Evolutionary conservation across 2,113 vertebrate species (phyloP).

Genomic region (Synodontis membranacea): DNA sequence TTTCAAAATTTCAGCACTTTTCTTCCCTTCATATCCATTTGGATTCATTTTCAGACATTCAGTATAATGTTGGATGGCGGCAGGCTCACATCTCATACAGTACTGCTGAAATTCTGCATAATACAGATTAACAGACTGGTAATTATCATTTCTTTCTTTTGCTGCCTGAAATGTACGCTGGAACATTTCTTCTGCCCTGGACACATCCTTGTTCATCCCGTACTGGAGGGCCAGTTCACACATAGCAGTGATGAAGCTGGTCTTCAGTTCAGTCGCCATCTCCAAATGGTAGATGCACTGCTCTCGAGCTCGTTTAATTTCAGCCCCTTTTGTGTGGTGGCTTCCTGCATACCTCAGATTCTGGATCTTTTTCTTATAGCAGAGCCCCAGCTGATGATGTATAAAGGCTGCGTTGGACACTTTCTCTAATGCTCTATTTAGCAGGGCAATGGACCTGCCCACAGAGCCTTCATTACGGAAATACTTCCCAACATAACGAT

Average conservation of each 20-base stretch:
- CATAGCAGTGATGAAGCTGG: constrained; percentile 40
- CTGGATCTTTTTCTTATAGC: constrained; percentile 47
- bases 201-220: constrained; percentile 21
- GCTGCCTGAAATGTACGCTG: constrained; percentile 9
- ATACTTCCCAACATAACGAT: constrained; percentile 50
- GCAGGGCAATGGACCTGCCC: constrained; percentile 29
- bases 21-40: neutral
- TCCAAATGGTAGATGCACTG: constrained; percentile 52
- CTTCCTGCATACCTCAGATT: neutral
- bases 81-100: constrained; percentile 21
- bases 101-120: constrained; percentile 46
- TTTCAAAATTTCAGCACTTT: constrained; percentile 9
- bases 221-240: constrained; percentile 42
- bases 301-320: neutral
- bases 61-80: constrained; percentile 46
- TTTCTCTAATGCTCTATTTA: constrained; percentile 43
- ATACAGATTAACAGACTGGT: neutral
- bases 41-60: constrained; percentile 29
- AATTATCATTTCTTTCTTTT: neutral
- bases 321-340: neutral
- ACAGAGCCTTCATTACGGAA: constrained; percentile 36
- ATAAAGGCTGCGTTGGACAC: constrained; percentile 50
- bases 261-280: constrained; percentile 43
- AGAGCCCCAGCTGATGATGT: constrained; percentile 61
- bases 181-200: constrained; percentile 53